Evolutionary conservation across 2,888 invertebrate genomes (phyloP), one percentile per base, ranked within the genome.

Genomic region (Hypomecis atomaria): DNA sequence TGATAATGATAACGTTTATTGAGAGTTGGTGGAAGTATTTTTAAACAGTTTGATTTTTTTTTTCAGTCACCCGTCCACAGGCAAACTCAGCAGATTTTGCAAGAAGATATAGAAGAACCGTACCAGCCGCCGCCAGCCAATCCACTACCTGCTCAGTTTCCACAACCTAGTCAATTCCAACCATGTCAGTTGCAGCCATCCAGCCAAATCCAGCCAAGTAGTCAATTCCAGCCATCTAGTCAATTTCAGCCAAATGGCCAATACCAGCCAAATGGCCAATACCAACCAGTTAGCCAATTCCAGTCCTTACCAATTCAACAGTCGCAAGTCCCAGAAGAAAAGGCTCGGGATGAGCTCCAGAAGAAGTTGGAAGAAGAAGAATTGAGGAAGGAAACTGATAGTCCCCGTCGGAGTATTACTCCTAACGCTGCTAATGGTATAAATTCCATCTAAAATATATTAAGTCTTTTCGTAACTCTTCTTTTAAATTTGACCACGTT

Each of bases 351-450:
- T 67, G 85, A 83, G 42, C 67, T 73, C n/a, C 78, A 78, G 52
- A 86, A 79, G 73, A 89, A 84, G 72, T 50, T 71, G 42, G 90
- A 90, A 70, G 90, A 90, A 73, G 91, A 90, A 48, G 89, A 90
- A 65, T 52, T 87, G 62, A 86, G 84, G 65, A 88, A 83, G 75
- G 90, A 90, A 72, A 90, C 86, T 70, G 92, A 92, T 55, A 92
- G 92, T 59, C 92, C 92, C 0, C 78, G 92, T 5, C 85, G 92
- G 69, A 92, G 92, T 75, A 79, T 92, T 11, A 92, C 92, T 7
- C 92, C 92, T 38, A 92, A 86, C 69, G 90, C 92, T 71, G 88
- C 89, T 40, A 92, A 90, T 73, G 92, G 92, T 90, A 70, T 73
- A 63, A 8, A 23, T 33, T 8, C 23, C 3, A 3, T 23, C 23